Conservation (phyloP, 2,888 invertebrate species). For the Sphecodes monilicornis region DNA sequence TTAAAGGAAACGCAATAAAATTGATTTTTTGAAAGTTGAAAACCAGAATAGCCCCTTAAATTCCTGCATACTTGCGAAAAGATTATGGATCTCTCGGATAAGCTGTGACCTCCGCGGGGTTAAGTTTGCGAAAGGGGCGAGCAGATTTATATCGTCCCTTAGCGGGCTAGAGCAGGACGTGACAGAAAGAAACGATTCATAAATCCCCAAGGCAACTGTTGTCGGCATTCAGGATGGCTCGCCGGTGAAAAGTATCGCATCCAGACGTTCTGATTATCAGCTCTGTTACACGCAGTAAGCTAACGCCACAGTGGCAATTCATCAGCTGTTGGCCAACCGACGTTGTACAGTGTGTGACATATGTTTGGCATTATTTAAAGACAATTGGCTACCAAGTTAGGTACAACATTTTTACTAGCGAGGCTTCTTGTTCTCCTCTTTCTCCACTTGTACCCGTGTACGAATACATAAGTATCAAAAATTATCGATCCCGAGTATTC, state of each 20-base stretch:
- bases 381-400: slow-evolving; percentile 32
- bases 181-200: slow-evolving; percentile 18
- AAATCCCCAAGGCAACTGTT: slow-evolving; percentile 26
- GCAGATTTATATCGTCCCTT: neutral
- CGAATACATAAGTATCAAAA: no score
- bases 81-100: neutral
- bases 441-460: no score
- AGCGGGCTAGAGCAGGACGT: neutral
- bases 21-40: no score
- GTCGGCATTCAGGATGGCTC: slow-evolving; percentile 13
- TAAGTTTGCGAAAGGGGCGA: neutral
- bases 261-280: slow-evolving; percentile 41
- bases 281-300: slow-evolving; percentile 31
- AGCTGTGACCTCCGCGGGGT: neutral
- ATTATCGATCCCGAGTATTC: no score
- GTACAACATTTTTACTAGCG: slow-evolving; percentile 4
- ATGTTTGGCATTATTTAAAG: slow-evolving; percentile 35
- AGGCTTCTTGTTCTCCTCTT: neutral
- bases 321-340: slow-evolving; percentile 47
- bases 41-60: no score
- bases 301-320: slow-evolving; percentile 51
- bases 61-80: no score
- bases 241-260: slow-evolving; percentile 22
- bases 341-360: neutral
- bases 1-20: no score